Conservation (phyloP, 2,797 vertebrate genomes). For the Sebastes hubbsi region DNA sequence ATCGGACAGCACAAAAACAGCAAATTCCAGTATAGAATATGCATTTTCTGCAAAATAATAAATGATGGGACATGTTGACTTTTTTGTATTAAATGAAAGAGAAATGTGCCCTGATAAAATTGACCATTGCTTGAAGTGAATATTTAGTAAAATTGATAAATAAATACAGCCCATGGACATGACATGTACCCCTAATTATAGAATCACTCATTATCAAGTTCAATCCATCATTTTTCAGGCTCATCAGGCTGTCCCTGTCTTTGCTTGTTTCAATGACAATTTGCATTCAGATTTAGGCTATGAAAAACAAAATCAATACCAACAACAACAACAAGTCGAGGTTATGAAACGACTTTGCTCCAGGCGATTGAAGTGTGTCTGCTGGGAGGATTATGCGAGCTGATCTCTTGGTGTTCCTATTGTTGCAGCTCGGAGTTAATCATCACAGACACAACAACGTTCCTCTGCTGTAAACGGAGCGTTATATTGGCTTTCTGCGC, state of each 20-base stretch:
- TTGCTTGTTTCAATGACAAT: constrained; percentile 12
- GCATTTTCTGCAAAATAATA: too few species aligned
- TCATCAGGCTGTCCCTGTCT: background rate
- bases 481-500: constrained; percentile 34
- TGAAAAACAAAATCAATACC: constrained; percentile 46
- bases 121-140: too few species aligned
- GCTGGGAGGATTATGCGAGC: constrained; percentile 57
- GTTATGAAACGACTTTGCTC: constrained; percentile 54
- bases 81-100: too few species aligned
- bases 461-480: constrained; percentile 24
- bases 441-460: constrained; percentile 30
- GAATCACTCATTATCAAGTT: background rate
- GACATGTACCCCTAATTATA: too few species aligned
- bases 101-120: too few species aligned
- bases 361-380: constrained; percentile 55
- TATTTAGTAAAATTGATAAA: too few species aligned
- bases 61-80: too few species aligned
- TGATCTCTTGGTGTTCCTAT: constrained; percentile 39
- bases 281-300: constrained; percentile 14
- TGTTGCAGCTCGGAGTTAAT: constrained; percentile 42
- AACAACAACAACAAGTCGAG: constrained; percentile 47
- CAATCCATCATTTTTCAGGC: background rate
- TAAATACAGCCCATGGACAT: too few species aligned
- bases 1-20: too few species aligned
- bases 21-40: too few species aligned